Conservation (phyloP, 2,797 vertebrate species). For the Yasuhikotakia modesta region DNA sequence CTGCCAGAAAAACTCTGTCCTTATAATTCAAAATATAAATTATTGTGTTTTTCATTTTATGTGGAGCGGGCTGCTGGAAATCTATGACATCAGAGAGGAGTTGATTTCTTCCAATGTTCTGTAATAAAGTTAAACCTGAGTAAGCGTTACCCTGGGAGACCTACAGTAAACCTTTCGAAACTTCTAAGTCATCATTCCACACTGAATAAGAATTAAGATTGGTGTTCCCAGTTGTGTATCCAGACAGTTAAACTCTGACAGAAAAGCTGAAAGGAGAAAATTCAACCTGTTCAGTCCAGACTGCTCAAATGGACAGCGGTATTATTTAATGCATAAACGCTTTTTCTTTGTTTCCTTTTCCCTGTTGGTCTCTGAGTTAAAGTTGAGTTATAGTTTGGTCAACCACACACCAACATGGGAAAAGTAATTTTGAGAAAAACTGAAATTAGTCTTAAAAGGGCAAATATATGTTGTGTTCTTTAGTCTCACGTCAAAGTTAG, state of each 20-base stretch:
- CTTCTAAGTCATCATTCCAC: conserved; percentile 43
- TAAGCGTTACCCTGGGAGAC: conserved; percentile 41
- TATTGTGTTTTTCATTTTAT: conserved; percentile 21
- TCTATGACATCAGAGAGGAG: conserved; percentile 26
- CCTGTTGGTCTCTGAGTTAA: conserved; percentile 17
- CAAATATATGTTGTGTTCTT: no score
- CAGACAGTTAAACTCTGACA: conserved; percentile 41
- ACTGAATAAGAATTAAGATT: conserved; percentile 35
- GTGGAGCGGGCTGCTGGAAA: not conserved
- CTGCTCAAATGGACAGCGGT: conserved; percentile 8
- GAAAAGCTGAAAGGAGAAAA: conserved; percentile 23
- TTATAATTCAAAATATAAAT: conserved; percentile 34
- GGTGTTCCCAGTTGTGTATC: conserved; percentile 29
- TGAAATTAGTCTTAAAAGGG: not conserved
- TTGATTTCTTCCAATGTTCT: conserved; percentile 34
- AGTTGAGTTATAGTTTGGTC: not conserved
- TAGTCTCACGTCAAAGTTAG: no score
- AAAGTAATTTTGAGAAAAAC: not conserved
- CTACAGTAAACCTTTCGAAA: conserved; percentile 38
- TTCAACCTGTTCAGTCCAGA: conserved; percentile 30
- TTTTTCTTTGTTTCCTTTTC: not conserved
- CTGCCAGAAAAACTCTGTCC: conserved; percentile 3
- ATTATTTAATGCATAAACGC: conserved; percentile 26
- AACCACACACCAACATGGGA: not conserved
- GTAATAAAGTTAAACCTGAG: conserved; percentile 39